A percentile compares a stretch with the other conserved stretches of the same genome.
These are phyloP conservation scores for Andricus grossulariae DNA, from an alignment of 1,140 invertebrate species.

Conservation along the genomic window DNA sequence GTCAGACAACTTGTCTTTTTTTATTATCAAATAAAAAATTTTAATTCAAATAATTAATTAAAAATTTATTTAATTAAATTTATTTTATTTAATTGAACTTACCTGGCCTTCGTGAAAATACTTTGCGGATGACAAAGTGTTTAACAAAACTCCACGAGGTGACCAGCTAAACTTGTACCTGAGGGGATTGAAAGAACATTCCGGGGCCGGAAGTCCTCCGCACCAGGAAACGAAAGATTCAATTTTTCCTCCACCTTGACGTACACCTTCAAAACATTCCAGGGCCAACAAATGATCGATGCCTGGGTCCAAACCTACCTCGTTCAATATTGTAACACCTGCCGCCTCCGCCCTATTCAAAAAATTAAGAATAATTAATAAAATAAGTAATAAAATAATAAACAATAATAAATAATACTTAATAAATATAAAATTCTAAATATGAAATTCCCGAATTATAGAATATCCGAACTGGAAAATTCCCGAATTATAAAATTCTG, in stretches of 20 bases:
- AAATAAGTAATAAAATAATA: too few relatives aligned
- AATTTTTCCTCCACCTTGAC: constrained; percentile 86
- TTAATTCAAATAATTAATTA: background rate
- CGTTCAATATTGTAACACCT: constrained; percentile 93
- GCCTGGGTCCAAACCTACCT: constrained; percentile 98
- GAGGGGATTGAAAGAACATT: constrained; percentile 94
- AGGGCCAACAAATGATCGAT: constrained; percentile 98
- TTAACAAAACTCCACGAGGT: constrained; percentile 92
- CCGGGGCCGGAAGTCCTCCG: constrained; percentile 96
- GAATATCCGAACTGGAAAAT: too few relatives aligned
- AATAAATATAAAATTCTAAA: too few relatives aligned
- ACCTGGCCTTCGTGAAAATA: constrained; percentile 91
- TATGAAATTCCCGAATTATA: too few relatives aligned
- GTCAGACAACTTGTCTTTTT: too few relatives aligned
- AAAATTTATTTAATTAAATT: background rate
- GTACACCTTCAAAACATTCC: constrained; percentile 96
- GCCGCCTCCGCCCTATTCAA: constrained; percentile 85
- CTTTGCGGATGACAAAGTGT: constrained; percentile 91
- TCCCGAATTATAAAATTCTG: too few relatives aligned
- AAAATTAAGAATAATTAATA: background rate
- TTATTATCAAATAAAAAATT: too few relatives aligned
- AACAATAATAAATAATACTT: too few relatives aligned
- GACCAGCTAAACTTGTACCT: constrained; percentile 99
- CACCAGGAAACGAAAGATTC: constrained; percentile 98
- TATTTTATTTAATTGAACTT: constrained; percentile 33